Conservation (phyloP, 2,113 vertebrate species). For the Proteles cristata region DNA sequence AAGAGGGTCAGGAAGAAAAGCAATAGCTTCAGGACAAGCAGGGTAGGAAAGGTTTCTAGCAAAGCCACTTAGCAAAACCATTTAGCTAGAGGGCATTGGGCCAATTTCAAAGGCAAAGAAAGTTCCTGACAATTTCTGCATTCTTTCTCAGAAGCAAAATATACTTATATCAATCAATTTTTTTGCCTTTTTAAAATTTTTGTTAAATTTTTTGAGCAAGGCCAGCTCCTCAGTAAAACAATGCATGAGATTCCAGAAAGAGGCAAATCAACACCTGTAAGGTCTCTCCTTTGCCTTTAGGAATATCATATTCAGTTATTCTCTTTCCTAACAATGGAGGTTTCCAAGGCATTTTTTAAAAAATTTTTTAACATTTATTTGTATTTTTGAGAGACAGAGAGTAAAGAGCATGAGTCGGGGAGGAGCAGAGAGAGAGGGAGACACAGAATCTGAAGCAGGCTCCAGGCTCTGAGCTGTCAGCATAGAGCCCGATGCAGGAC, state of each 20-base stretch:
- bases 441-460: too few relatives aligned
- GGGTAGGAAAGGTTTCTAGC: slow-evolving; percentile 54
- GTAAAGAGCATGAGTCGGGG: too few relatives aligned
- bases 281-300: neutral
- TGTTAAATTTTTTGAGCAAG: slow-evolving; percentile 1
- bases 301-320: slow-evolving; percentile 34
- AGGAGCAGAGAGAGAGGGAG: too few relatives aligned
- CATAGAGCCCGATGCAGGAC: too few relatives aligned
- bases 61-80: slow-evolving; percentile 74
- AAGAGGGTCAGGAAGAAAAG: slow-evolving; percentile 74
- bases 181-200: neutral
- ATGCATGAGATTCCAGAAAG: slow-evolving; percentile 14
- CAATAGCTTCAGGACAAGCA: slow-evolving; percentile 52
- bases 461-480: too few relatives aligned
- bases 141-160: slow-evolving; percentile 64
- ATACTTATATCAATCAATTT: slow-evolving; percentile 10
- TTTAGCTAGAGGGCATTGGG: slow-evolving; percentile 72
- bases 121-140: slow-evolving; percentile 62
- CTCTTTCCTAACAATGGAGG: slow-evolving; percentile 2
- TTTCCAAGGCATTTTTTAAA: slow-evolving; percentile 27
- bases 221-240: slow-evolving; percentile 15
- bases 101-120: slow-evolving; percentile 69
- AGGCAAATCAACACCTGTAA: neutral
- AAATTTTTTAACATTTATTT: neutral
- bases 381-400: too few relatives aligned